Conservation (phyloP, 2,113 vertebrate species). For the Prochilodus magdalenae region DNA sequence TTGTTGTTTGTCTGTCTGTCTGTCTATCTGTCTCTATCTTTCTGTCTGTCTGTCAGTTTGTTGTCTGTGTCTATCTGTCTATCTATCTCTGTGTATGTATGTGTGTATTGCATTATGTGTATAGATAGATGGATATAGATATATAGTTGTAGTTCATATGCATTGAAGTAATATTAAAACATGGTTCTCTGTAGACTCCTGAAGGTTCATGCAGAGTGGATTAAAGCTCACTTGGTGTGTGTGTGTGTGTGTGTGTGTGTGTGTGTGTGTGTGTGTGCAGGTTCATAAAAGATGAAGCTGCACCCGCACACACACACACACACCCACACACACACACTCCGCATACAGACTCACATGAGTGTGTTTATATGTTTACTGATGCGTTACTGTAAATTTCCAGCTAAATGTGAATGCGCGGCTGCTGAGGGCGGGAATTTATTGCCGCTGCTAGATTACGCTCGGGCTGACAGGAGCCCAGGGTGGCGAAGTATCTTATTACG, state of each 20-base stretch:
- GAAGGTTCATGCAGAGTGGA: conserved; percentile 30
- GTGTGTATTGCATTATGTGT: no score
- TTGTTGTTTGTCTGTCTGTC: no score
- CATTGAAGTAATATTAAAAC: no score
- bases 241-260: no score
- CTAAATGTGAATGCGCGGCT: conserved; percentile 68
- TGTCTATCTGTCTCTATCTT: no score
- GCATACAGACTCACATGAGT: conserved; percentile 13
- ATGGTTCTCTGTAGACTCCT: conserved; percentile 24
- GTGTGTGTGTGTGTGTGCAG: conserved; percentile 17
- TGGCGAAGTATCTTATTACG: conserved; percentile 73
- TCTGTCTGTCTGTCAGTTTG: no score
- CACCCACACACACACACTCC: conserved; percentile 12
- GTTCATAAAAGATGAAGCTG: neutral
- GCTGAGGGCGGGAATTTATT: conserved; percentile 72
- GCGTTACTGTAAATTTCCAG: conserved; percentile 49
- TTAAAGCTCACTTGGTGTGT: conserved; percentile 41
- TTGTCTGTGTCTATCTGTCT: no score
- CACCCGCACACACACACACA: conserved; percentile 13
- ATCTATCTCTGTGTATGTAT: no score
- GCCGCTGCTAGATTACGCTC: conserved; percentile 71
- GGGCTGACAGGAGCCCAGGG: conserved; percentile 65
- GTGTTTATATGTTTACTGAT: conserved; percentile 55
- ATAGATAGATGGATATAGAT: no score
- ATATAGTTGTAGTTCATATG: no score